phyloP scores from a whole-genome alignment of 1,140 invertebrate genomes.

The Thaumatotibia leucotreta region DNA sequence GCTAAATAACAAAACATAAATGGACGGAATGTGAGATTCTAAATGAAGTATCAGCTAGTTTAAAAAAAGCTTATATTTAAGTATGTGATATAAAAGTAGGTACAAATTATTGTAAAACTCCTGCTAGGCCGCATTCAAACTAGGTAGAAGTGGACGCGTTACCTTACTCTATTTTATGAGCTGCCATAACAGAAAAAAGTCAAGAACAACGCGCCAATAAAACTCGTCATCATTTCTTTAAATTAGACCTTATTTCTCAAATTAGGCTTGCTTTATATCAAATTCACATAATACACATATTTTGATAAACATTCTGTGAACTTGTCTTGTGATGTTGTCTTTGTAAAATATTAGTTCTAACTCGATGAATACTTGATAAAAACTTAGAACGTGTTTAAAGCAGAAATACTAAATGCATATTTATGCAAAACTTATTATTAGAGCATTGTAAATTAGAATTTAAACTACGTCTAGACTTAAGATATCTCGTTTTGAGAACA shows the following conservation, averaged over 20 bases:
- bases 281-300: background rate
- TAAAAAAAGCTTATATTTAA: slow-evolving; percentile 19
- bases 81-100: slow-evolving; percentile 18
- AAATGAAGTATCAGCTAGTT: slow-evolving; percentile 49
- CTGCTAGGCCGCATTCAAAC: background rate
- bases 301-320: background rate
- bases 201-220: background rate
- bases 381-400: background rate
- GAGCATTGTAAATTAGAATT: slow-evolving; percentile 4
- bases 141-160: background rate
- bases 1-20: slow-evolving; percentile 68
- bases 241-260: background rate
- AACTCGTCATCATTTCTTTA: background rate
- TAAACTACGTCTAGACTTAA: background rate
- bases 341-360: background rate
- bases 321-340: slow-evolving; percentile 6
- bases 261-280: too few relatives aligned
- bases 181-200: too few relatives aligned
- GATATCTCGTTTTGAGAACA: background rate
- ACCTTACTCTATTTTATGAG: too few relatives aligned
- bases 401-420: background rate
- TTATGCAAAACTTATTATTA: slow-evolving; percentile 4
- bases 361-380: background rate
- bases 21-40: slow-evolving; percentile 74
- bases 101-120: background rate